Percentiles rank a stretch among this genome's conserved stretches.
phyloP scores from a whole-genome alignment of 2,888 invertebrate genomes.

The Adineta ricciae region DNA sequence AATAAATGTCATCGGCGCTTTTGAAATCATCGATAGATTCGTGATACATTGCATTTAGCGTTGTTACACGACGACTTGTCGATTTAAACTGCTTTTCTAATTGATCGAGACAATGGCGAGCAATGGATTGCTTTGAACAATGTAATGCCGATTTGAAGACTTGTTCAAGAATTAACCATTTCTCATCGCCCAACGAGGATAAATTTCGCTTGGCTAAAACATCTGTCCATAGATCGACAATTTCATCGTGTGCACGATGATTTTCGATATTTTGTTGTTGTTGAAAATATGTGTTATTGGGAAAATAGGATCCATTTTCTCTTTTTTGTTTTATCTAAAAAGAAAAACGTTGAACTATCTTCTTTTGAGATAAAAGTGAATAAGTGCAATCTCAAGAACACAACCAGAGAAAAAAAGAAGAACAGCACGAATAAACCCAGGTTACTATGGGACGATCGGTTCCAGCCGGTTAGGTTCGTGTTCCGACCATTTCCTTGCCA shows the following conservation, averaged over 20 bases:
- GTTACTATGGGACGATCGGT: no score
- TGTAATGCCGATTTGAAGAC: constrained; percentile 84
- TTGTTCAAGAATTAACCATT: constrained; percentile 80
- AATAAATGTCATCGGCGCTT: constrained; percentile 71
- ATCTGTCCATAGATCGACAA: not conserved
- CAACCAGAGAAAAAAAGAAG: no score
- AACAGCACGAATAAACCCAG: no score
- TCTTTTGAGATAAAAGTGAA: no score
- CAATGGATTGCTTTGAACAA: constrained; percentile 66
- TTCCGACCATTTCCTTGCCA: no score
- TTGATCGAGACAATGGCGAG: constrained; percentile 65
- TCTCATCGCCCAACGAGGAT: constrained; percentile 20
- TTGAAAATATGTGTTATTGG: no score
- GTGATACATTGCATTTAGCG: constrained; percentile 29
- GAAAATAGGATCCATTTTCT: no score
- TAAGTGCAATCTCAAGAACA: no score
- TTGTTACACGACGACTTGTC: constrained; percentile 59
- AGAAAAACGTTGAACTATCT: no score
- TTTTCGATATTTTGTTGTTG: no score
- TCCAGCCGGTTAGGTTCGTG: no score
- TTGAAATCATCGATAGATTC: constrained; percentile 59
- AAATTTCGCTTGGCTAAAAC: not conserved
- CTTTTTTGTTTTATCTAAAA: not conserved
- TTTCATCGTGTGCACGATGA: not conserved
- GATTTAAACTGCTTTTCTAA: constrained; percentile 76